Evolutionary conservation across 2,113 vertebrate genomes (phyloP), one percentile per base, ranked within the genome.

Genomic region (Tachycineta bicolor): DNA sequence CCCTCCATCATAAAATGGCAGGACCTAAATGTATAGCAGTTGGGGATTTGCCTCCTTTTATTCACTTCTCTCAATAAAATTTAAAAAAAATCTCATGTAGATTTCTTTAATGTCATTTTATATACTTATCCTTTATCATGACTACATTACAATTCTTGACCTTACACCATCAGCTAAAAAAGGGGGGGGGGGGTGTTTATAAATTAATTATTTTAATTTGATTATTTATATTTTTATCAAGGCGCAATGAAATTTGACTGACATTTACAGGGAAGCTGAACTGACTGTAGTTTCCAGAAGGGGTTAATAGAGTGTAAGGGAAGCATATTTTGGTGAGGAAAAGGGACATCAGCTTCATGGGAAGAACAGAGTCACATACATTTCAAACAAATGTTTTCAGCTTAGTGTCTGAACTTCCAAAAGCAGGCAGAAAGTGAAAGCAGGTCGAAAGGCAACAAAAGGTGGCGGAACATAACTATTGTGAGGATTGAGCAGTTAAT

Each of bases 181-280:
- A 12, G 0, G 7, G 4, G 0, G 0, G 14, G 7, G 0, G 7
- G 4, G 0, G 0, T 6, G 7, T 43, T 3, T n/a, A 41, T 2
- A 62, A 52, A 62, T 11, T 20, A 20, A 18, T 64, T 43, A 5
- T 41, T 44, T 75, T 49, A 7, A 19, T 65, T 26, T 33, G 10
- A 47, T 23, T 68, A 41, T 34, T 41, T 41, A 11, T n/a, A n/a
- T 26, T 63, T 5, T 13, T 68, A 39, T 9, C 34, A 55, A n/a
- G 8, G 3, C n/a, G 15, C 5, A 73, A 15, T 26, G 17, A 59
- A 34, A 62, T 52, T 63, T 7, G 1, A 29, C 16, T 50, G 25
- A 83, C 3, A 5, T 44, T 60, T 49, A 52, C 22, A 87, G 2
- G 22, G 39, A 50, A 60, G 21, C 31, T 63, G 43, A 67, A 63